Percentiles rank a stretch among this genome's conserved stretches.
Conservation (phyloP, 2,888 invertebrate genomes). For the Cephus pulcher region DNA sequence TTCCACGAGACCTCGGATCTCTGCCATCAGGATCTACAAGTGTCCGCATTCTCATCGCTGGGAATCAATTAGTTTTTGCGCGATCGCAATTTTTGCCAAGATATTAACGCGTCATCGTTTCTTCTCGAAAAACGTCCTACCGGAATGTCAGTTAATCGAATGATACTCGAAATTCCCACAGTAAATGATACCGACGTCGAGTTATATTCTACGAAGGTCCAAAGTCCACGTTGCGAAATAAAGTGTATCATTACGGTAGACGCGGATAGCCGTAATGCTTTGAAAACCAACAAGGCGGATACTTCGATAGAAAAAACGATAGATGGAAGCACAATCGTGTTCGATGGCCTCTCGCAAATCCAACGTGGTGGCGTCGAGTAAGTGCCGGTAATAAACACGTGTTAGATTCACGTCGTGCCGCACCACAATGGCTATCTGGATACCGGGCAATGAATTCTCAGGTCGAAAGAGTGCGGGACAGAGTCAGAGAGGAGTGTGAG, state of each 20-base stretch:
- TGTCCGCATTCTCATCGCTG: neutral
- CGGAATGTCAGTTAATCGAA: neutral
- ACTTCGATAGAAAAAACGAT: neutral
- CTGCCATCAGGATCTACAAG: neutral
- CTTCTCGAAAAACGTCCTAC: neutral
- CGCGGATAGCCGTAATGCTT: neutral
- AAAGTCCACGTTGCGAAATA: neutral
- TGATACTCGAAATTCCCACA: neutral
- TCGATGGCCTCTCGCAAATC: neutral
- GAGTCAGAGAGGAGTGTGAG: neutral
- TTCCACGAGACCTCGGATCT: neutral
- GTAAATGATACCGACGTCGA: neutral
- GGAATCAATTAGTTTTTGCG: neutral
- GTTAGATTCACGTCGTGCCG: conserved; percentile 2
- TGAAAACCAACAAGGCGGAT: neutral
- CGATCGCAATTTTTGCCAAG: neutral
- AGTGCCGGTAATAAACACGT: conserved; percentile 7
- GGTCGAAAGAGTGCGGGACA: neutral
- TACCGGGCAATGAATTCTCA: conserved; percentile 31
- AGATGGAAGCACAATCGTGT: neutral
- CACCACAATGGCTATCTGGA: conserved; percentile 33
- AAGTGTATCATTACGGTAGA: neutral
- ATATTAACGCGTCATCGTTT: neutral
- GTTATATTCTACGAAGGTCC: neutral
- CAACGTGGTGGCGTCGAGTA: neutral